Evolutionary conservation across 2,888 invertebrate species (phyloP), one percentile per base, ranked within the genome.

Genomic region (Nomada flava): DNA sequence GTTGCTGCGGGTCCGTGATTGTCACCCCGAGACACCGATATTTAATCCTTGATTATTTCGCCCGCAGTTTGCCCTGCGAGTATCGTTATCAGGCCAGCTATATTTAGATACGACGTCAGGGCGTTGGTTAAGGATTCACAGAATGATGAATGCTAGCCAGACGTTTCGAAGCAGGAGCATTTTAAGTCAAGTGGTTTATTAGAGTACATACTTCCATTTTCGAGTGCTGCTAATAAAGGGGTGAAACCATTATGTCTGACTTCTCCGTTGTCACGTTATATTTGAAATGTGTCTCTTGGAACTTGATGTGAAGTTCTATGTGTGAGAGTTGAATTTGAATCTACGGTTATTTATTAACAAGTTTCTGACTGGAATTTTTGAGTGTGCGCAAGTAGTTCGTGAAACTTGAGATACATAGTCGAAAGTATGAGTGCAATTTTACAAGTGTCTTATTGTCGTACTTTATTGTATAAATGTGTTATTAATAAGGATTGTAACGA

Each of bases 11-110:
- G 57, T 53, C 73, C 74, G 78, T 86, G 84, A 88, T 88, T 84
- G 81, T 69, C 79, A 76, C 79, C 59, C 64, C 79, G 44, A 55
- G 71, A 81, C 79, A 76, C 83, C 75, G 83, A 84, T 88, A 88
- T 88, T 86, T 87, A 87, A 87, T 86, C 78, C 76, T 60, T 80
- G 73, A 86, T 82, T 82, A 86, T 86, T 77, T 77, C 53, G 11
- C 26, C 42, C 13, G n/a, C 52, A 69, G 59, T 76, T 62, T 64
- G 64, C 63, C 74, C n/a, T 11, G 10, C 52, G 42, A 2, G 23
- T 11, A 44, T 26, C 36, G 44, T 23, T 23, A 42, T 20, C 18
- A 1, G 13, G 15, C 9, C 67, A 20, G 29, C 47, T 23, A 20
- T 62, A 60, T 4, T 57, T 44, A 7, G 36, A 20, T 15, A 60